Evolutionary conservation across 1,140 invertebrate genomes (phyloP).

Genomic region (Brachionus angularis): DNA sequence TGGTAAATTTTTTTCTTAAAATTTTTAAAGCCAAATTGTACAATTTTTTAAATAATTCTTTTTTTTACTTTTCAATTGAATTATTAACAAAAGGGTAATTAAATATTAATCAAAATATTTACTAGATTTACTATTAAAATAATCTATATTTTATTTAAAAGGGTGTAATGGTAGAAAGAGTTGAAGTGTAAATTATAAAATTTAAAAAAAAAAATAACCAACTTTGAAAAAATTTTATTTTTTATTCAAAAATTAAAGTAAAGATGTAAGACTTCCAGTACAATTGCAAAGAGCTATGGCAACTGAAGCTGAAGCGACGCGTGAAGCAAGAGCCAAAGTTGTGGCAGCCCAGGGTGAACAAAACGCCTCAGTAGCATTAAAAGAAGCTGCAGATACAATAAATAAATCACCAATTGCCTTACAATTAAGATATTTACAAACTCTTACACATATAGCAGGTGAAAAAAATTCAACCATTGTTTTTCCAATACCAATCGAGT

Average conservation of each 20-base stretch:
- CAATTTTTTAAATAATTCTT: neutral
- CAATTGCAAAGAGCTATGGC: conserved; percentile 54
- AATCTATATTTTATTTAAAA: neutral
- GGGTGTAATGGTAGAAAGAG: conserved; percentile 44
- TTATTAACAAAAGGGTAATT: conserved; percentile 26
- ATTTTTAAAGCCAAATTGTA: neutral
- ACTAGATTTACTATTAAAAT: no score
- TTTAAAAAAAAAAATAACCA: neutral
- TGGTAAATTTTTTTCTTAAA: conserved; percentile 26
- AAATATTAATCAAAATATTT: neutral
- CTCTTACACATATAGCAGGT: conserved; percentile 85
- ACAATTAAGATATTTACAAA: conserved; percentile 73
- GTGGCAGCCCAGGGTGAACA: conserved; percentile 45
- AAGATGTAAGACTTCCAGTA: conserved; percentile 49
- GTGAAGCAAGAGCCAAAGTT: conserved; percentile 53
- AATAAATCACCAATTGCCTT: conserved; percentile 68
- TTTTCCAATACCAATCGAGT: conserved; percentile 88
- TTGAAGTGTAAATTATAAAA: conserved; percentile 39
- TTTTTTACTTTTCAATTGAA: neutral
- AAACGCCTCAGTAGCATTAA: conserved; percentile 43
- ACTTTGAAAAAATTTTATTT: neutral
- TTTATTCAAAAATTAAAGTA: conserved; percentile 43
- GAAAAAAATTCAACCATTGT: conserved; percentile 98
- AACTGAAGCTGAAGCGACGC: conserved; percentile 52
- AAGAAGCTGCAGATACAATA: conserved; percentile 44